Evolutionary conservation across 2,113 vertebrate genomes (phyloP), one percentile per base, ranked within the genome.

Genomic region (Festucalex cinctus): DNA sequence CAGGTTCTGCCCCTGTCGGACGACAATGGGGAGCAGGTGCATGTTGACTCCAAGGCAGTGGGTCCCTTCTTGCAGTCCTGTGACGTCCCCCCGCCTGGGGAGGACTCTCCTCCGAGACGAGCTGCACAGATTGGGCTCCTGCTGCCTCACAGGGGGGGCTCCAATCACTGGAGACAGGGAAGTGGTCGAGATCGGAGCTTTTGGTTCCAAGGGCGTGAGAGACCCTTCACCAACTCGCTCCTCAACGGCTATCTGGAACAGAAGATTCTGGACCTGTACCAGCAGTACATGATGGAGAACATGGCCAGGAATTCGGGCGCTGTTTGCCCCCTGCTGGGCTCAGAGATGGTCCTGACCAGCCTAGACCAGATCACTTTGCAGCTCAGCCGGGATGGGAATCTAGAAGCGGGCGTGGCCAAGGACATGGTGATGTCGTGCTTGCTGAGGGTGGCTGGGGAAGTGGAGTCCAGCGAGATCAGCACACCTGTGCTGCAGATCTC

Each of bases 401-500:
- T 99, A 85, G 95, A 97, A 79, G 91, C 94, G 0, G 85, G 89
- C 16, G 88, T 93, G 83, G 95, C 95, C 77, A 98, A 95, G 70
- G 97, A 98, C 86, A 96, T 98, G 88, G 94, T 99, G 60, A 92
- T 98, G 63, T 94, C 91, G 85, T 94, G 93, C 74, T 86, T 98
- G 28, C 63, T 96, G 68, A 92, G 92, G 62, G 92, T 96, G 65
- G 93, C 95, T 59, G 93, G 94, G 24, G 93, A 85, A 74, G 92
- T 91, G 67, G 90, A 92, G 46, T 96, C 95, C 3, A 94, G 92
- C 57, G 94, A 95, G 90, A 94, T 99, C 75, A 99, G 96, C 76
- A 98, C 97, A 0, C 97, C 96, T 3, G 85, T 94, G 64, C 92
- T 99, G 65, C 95, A 96, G 79, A 95, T 99, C 81, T 99, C 96